A percentile compares a stretch with the other conserved stretches of the same genome.
Evolutionary conservation across 2,888 invertebrate genomes (phyloP).

Genomic region (Ophioninae sp.): DNA sequence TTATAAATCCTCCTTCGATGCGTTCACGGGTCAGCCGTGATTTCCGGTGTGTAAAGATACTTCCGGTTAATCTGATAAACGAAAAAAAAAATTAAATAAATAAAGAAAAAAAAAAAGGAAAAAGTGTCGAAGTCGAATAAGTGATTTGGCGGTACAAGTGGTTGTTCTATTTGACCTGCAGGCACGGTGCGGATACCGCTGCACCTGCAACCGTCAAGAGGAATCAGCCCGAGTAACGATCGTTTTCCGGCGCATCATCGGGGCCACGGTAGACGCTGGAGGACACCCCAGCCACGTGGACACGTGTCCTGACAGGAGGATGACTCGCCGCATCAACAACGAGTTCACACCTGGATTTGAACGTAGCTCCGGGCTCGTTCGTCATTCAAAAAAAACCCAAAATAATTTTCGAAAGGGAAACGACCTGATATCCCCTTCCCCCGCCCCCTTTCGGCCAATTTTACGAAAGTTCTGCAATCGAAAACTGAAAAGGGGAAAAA

Average conservation of each 20-base stretch:
- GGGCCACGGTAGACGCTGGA: slow-evolving; percentile 70
- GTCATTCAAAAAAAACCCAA: neutral
- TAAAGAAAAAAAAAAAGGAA: neutral
- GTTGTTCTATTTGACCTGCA: slow-evolving; percentile 70
- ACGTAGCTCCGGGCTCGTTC: slow-evolving; percentile 16
- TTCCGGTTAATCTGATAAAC: neutral
- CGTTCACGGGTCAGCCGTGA: neutral
- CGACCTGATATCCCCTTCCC: neutral
- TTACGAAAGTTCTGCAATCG: neutral
- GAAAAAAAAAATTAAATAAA: neutral
- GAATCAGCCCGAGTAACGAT: slow-evolving; percentile 66
- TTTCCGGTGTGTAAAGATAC: neutral
- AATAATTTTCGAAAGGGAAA: neutral
- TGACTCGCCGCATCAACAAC: slow-evolving; percentile 72
- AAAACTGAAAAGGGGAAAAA: neutral
- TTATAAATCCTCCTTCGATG: neutral
- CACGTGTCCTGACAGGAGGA: slow-evolving; percentile 76
- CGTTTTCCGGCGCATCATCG: slow-evolving; percentile 68
- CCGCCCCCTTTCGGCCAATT: neutral
- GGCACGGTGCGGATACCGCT: slow-evolving; percentile 80
- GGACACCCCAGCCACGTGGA: slow-evolving; percentile 67
- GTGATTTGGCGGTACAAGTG: slow-evolving; percentile 19
- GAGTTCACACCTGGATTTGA: slow-evolving; percentile 76
- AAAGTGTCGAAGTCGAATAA: neutral
- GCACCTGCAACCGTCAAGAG: slow-evolving; percentile 74